Conservation (phyloP, 2,797 vertebrate genomes). For the Aselliscus stoliczkanus region DNA sequence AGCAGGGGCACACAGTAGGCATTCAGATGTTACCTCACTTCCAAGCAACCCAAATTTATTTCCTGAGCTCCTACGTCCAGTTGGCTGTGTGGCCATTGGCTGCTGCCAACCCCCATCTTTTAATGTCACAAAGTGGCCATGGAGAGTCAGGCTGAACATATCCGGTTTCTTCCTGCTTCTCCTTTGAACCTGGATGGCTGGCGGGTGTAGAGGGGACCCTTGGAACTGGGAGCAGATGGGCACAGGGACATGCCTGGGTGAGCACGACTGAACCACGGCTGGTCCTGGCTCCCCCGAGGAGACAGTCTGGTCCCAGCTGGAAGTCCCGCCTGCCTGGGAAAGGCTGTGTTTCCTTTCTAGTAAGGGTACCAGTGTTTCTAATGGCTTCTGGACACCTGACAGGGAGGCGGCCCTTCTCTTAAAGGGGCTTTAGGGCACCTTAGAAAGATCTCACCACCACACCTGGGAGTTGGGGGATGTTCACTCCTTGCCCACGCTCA, state of each 20-base stretch:
- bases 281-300: background rate
- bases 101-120: background rate
- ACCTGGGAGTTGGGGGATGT: background rate
- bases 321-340: background rate
- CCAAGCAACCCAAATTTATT: background rate
- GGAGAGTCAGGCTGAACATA: background rate
- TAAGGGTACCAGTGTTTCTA: accelerated
- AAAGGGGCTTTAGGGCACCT: background rate
- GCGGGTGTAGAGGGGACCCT: background rate
- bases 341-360: background rate
- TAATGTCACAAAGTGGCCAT: background rate
- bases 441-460: background rate
- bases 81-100: accelerated
- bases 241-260: background rate
- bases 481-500: background rate
- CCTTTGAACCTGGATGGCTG: background rate
- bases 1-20: accelerated
- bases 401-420: background rate
- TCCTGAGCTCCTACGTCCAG: background rate
- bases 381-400: background rate
- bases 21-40: background rate
- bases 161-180: background rate
- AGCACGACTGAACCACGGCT: background rate
- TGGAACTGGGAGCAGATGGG: too few species aligned
- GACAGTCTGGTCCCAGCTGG: background rate